Evolutionary conservation across 2,888 invertebrate species (phyloP).

Genomic region (Aphidius colemani): DNA sequence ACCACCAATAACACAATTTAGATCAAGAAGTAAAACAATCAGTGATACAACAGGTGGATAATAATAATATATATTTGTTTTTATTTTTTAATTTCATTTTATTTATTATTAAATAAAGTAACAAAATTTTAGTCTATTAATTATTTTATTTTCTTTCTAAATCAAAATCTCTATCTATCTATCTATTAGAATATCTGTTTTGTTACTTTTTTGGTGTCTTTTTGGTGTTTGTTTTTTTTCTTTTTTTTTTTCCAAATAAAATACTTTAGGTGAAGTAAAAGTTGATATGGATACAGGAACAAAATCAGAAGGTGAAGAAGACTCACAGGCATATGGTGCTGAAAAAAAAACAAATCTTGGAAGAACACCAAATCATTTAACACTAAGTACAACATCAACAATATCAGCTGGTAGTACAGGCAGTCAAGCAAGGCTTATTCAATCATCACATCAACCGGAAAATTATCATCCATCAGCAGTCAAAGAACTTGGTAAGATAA

Average conservation of each 20-base stretch:
- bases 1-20: conserved; percentile 63
- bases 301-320: conserved; percentile 87
- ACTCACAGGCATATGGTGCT: conserved; percentile 70
- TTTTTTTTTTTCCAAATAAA: conserved; percentile 12
- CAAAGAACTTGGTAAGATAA: conserved; percentile 84
- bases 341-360: conserved; percentile 72
- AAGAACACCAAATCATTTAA: conserved; percentile 91
- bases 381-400: conserved; percentile 89
- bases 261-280: conserved; percentile 54
- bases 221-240: conserved; percentile 19
- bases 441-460: conserved; percentile 91
- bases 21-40: conserved; percentile 88
- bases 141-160: neutral
- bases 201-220: conserved; percentile 20
- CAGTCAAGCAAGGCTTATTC: conserved; percentile 89
- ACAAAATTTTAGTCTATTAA: conserved; percentile 3
- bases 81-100: conserved; percentile 21
- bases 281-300: conserved; percentile 71
- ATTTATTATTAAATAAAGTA: conserved; percentile 3
- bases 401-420: conserved; percentile 92
- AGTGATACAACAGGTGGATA: conserved; percentile 76
- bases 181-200: conserved; percentile 5
- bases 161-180: neutral
- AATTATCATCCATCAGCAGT: conserved; percentile 87
- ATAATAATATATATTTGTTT: conserved; percentile 7